Base-by-base conservation (phyloP, 2,888 invertebrate genomes). In the Anoncus sp. region DNA sequence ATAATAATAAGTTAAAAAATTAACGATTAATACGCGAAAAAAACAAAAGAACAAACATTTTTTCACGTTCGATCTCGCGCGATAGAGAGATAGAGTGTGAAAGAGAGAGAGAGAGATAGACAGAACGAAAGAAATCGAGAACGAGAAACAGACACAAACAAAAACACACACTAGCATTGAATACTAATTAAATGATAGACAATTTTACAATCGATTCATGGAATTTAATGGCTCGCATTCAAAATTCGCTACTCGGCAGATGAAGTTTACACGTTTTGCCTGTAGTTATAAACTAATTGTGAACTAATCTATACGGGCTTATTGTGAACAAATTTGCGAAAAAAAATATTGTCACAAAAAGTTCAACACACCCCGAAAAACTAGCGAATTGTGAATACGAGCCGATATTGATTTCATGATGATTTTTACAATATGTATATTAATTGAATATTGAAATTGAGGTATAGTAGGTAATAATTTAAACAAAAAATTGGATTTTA, bases 211-310 rank as follows among this genome's bases (percentile, higher is more conserved):
- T 77, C 73, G 69, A 73, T 69, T 69, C 59, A 65, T 69, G 40
- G n/a, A 69, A 69, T 65, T 49, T 65, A 69, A 65, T 73, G 69
- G 67, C 51, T 69, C 77, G 77, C 57, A 77, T 73, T 77, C 67
- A 35, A 69, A 59, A 69, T 22, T 51, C 63, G 47, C 40, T 5
- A 10, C 43, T 31, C 43, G 7, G 18, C 38, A n/a, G 18, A 16
- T 40, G 38, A 14, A 20, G 20, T 57, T 35, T 10, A 9, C 31
- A 9, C 35, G 24, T 20, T 69, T 59, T 43, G 22, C 24, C 16
- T 9, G 27, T 24, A 22, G 16, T 40, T 40, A 20, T 6, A 45
- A 27, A 66, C 40, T 6, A 18, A 18, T 22, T 10, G 38, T 7
- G 22, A 53, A 12, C 18, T n/a, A n/a, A n/a, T n/a, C n/a, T 1